Percentiles rank a stretch among this genome's conserved stretches.
phyloP scores from a whole-genome alignment of 2,888 invertebrate species.

The Dioctria linearis region DNA sequence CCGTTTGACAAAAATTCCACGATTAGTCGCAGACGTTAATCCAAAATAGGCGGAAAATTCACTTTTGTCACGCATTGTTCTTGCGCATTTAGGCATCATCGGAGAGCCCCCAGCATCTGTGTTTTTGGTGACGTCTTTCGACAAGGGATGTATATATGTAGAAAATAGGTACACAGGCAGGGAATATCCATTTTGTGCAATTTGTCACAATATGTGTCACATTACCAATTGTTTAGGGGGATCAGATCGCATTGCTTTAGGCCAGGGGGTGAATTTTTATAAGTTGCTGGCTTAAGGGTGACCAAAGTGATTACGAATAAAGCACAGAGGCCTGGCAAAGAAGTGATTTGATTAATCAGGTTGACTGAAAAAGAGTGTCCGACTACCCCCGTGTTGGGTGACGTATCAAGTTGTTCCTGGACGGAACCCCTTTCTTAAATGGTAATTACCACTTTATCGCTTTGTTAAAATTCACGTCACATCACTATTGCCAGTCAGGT shows the following conservation, averaged over 20 bases:
- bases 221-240: constrained; percentile 67
- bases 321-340: constrained; percentile 10
- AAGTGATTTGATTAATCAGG: constrained; percentile 60
- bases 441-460: constrained; percentile 62
- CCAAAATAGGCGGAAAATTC: constrained; percentile 66
- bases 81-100: constrained; percentile 56
- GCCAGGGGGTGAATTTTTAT: constrained; percentile 55
- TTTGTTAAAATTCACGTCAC: constrained; percentile 61
- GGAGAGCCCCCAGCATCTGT: constrained; percentile 34
- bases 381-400: constrained; percentile 57
- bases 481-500: not conserved
- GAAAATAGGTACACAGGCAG: not conserved
- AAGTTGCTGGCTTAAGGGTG: constrained; percentile 52
- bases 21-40: constrained; percentile 60
- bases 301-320: constrained; percentile 57
- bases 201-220: constrained; percentile 72
- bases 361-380: constrained; percentile 50
- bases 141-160: not conserved
- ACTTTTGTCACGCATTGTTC: constrained; percentile 70
- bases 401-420: constrained; percentile 51
- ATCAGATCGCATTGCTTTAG: constrained; percentile 56
- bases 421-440: constrained; percentile 49
- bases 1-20: constrained; percentile 68
- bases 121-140: constrained; percentile 10
- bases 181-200: constrained; percentile 65